Conservation (phyloP, 2,888 invertebrate species). For the Drosophila lacicola region DNA sequence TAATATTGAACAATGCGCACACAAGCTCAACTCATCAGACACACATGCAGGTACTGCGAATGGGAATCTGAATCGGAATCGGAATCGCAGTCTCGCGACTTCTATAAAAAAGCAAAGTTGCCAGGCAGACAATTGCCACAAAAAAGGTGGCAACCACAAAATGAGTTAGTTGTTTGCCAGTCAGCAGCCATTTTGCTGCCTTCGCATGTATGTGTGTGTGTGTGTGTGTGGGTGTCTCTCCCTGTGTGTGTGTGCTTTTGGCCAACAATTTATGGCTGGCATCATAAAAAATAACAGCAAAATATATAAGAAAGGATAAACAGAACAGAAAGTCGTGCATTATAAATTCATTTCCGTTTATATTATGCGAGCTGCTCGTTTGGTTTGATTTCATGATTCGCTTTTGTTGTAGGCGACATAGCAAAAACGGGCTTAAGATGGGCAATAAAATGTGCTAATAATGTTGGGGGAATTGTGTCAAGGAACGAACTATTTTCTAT, state of each 20-base stretch:
- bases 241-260: constrained; percentile 22
- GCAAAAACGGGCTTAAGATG: constrained; percentile 47
- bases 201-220: neutral
- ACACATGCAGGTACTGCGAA: constrained; percentile 1
- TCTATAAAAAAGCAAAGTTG: constrained; percentile 31
- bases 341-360: constrained; percentile 77
- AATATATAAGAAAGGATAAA: constrained; percentile 35
- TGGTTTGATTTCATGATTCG: constrained; percentile 43
- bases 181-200: constrained; percentile 47
- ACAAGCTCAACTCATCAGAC: constrained; percentile 57
- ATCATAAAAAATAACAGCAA: constrained; percentile 28
- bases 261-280: constrained; percentile 48
- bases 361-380: constrained; percentile 48
- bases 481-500: neutral
- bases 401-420: constrained; percentile 31
- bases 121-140: constrained; percentile 70
- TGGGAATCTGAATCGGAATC: constrained; percentile 63
- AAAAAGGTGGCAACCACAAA: constrained; percentile 75
- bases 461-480: constrained; percentile 67
- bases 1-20: constrained; percentile 72
- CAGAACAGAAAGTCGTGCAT: constrained; percentile 55
- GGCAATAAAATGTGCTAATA: constrained; percentile 76
- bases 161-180: constrained; percentile 77
- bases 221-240: constrained; percentile 20
- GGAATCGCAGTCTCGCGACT: constrained; percentile 55